These are phyloP conservation scores for Polypedilum vanderplanki DNA, from an alignment of 1,140 invertebrate genomes.

Conservation along the genomic window DNA sequence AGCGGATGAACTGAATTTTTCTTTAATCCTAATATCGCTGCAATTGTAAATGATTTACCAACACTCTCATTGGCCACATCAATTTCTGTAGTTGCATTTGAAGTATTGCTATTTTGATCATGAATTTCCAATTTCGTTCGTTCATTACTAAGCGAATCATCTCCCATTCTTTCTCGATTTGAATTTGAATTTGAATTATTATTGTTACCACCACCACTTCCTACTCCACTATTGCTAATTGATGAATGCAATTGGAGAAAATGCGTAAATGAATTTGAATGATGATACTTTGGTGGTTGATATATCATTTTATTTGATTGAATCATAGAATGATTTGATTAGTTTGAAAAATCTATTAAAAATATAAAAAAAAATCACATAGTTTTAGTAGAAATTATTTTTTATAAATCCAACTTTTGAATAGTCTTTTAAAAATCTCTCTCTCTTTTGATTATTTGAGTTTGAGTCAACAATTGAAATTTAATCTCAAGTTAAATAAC, in stretches of 20 bases:
- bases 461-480: neutral
- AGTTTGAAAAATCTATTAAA: no score
- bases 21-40: conserved; percentile 65
- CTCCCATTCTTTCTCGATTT: neutral
- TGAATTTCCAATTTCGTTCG: conserved; percentile 15
- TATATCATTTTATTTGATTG: conserved; percentile 22
- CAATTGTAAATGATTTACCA: conserved; percentile 69
- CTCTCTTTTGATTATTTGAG: neutral
- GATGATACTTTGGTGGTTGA: neutral
- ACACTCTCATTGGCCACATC: neutral
- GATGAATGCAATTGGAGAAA: conserved; percentile 19
- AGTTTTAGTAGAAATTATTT: no score
- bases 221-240: neutral
- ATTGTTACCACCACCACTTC: neutral
- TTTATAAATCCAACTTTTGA: neutral
- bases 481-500: neutral
- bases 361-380: no score
- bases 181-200: neutral
- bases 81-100: conserved; percentile 40
- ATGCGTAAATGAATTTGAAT: conserved; percentile 7
- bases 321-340: neutral
- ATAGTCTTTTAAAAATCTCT: neutral
- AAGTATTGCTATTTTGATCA: neutral
- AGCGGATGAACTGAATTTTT: conserved; percentile 34
- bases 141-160: neutral